phyloP scores from a whole-genome alignment of 2,888 invertebrate species.

The Adelphocoris suturalis region DNA sequence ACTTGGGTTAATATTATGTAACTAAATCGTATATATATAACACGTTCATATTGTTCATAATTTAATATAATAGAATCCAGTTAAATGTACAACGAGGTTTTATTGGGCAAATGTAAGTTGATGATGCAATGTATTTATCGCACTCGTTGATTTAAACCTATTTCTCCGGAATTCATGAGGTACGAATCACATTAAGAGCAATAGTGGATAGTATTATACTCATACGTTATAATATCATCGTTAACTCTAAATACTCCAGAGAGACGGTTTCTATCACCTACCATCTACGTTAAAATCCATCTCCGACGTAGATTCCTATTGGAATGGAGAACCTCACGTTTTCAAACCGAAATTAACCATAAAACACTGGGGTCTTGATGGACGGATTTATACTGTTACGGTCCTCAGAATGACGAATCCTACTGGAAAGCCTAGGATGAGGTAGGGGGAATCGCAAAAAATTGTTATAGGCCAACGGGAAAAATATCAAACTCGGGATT shows the following conservation, averaged over 20 bases:
- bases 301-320: background rate
- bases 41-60: no score
- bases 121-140: no score
- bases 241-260: background rate
- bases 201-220: no score
- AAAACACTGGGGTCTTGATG: conserved; percentile 43
- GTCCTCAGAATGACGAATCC: conserved; percentile 47
- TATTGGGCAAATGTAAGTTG: no score
- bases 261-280: background rate
- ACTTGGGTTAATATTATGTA: no score
- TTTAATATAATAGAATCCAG: no score
- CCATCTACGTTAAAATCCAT: background rate
- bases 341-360: conserved; percentile 35
- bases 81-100: no score
- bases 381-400: conserved; percentile 28
- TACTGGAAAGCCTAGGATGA: background rate
- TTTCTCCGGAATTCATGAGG: background rate
- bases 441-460: conserved; percentile 2
- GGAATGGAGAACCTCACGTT: background rate
- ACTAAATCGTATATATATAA: no score
- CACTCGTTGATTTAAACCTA: no score
- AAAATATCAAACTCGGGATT: conserved; percentile 38
- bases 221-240: background rate
- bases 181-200: background rate
- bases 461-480: conserved; percentile 59